Evolutionary conservation across 1,140 invertebrate species (phyloP), one percentile per base, ranked within the genome.

Genomic region (Lepidurus apus): DNA sequence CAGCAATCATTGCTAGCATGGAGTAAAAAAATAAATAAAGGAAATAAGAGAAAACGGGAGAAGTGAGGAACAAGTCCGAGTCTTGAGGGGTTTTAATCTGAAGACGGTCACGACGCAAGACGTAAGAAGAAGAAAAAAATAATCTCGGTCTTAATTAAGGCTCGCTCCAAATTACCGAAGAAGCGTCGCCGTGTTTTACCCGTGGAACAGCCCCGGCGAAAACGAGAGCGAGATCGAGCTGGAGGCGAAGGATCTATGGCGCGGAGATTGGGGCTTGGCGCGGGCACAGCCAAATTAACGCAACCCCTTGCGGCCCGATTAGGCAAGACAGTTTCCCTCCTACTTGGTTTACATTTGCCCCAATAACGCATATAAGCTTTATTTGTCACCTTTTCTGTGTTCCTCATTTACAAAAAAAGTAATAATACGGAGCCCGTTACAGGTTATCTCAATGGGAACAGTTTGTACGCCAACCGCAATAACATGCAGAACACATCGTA

Each of bases 151-250:
- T 75, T 75, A 75, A 42, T 77, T 42, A 42, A 96, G 91, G 94
- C 94, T 17, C 86, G 95, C 77, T 94, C 93, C 78, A 96, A 96
- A 86, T 87, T 96, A 79, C 93, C 94, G 5, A 96, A 96, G 86
- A 93, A 94, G 83, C 87, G 93, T 73, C 86, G 93, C 80, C 87
- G 93, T 26, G 92, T 96, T 26, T 85, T 95, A 44, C 93, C 94
- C 0, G 93, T 94, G 2, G 93, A 95, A 84, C 90, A 93, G 82
- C 90, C 91, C 0, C 85, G 91, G 17, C 80, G 65, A 73, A 80
- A 81, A 83, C 78, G 73, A 13, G 26, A 44, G 8, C 42, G 53
- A 65, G 53, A 65, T 21, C 53, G 53, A 65, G 53, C 53, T 17
- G 53, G 53, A 65, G 53, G 53, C 53, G 53, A 65, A 65, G 53